Base-by-base conservation (phyloP, 2,888 invertebrate species). In the Sarcophaga rosellei region DNA sequence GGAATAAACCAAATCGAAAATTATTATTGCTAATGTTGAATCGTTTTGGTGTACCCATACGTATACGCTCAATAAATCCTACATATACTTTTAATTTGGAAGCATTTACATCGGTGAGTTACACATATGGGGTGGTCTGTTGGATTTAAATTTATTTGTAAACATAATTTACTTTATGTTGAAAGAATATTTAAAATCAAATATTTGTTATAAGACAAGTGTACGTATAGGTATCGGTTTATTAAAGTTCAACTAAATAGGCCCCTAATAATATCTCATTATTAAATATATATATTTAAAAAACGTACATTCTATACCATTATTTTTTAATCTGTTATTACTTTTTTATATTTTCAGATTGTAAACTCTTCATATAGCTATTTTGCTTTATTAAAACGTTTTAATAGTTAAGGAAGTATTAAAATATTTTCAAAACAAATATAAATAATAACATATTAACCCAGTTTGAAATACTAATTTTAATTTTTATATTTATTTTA, bases 51-150 rank as follows among this genome's bases (percentile, higher is more conserved):
- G 59, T 79, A 23, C 89, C 90, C 4, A 84, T 92, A 10, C 61
- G 65, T 11, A 79, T 92, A 23, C 88, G 84, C 86, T 90, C 91
- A 0, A 73, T 91, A 17, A 90, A 91, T 88, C 89, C 88, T 1
- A 89, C 89, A 12, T 90, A 89, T 59, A 87, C 80, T 6, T 91
- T 92, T 45, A 89, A 89, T 84, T 89, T 91, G 69, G 80, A 87
- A 12, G 90, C 91, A 8, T 92, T 92, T 82, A 88, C 91, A 62
- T 90, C 92, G 81, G 92, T 92, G 89, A 88, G 90, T 81, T 44
- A 21, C 45, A 44, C 10, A 15, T 57, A 59, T 17, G 35, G 35
- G 35, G 35, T 35, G 35, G 35, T 35, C 35, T 35, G 35, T 35
- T 35, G 6, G 8, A 35, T 35, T 35, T 35, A 35, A 35, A 35